Evolutionary conservation across 2,113 vertebrate genomes (phyloP), one percentile per base, ranked within the genome.

Genomic region (Charina bottae): DNA sequence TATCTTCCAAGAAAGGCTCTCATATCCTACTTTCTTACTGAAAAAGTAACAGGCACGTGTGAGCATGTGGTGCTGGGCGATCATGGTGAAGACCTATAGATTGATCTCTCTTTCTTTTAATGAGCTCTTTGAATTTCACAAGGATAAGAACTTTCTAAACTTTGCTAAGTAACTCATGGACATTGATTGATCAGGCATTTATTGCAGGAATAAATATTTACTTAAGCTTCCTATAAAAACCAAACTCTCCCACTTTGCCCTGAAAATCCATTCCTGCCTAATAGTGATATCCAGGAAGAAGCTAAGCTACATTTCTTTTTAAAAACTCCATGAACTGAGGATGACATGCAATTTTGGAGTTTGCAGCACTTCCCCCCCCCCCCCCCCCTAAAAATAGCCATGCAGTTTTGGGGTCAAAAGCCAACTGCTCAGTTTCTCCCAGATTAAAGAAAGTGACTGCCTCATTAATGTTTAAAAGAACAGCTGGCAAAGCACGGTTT

Each of bases 381-480:
- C 19, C 46, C 0, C 64, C 6, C n/a, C 68, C 37, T 90, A 19
- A 5, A 91, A 93, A 42, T 89, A 92, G 90, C 10, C 93, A 26
- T 54, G 93, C 0, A 0, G 90, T 92, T 37, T 21, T 91, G 24
- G 84, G 59, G 62, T 60, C 90, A 87, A 91, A 83, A 78, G 92
- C 8, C 28, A 87, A 53, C 2, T 91, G 59, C 19, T 89, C 49
- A 49, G 24, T 56, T 60, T 68, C 49, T 88, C 58, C 68, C 56
- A 62, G 84, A 42, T 55, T 88, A 42, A 90, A 90, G 46, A 87
- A 88, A 42, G 9, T 2, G 33, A 55, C 56, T 15, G 21, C 6
- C 53, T 33, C 33, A 72, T 85, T 91, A 88, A 90, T 85, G 72
- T 84, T 91, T 85, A 85, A 93, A 91, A 68, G 33, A 56, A 58